Percentiles rank a stretch among this genome's conserved stretches.
Conservation (phyloP, 2,888 invertebrate genomes). For the Sesia apiformis region DNA sequence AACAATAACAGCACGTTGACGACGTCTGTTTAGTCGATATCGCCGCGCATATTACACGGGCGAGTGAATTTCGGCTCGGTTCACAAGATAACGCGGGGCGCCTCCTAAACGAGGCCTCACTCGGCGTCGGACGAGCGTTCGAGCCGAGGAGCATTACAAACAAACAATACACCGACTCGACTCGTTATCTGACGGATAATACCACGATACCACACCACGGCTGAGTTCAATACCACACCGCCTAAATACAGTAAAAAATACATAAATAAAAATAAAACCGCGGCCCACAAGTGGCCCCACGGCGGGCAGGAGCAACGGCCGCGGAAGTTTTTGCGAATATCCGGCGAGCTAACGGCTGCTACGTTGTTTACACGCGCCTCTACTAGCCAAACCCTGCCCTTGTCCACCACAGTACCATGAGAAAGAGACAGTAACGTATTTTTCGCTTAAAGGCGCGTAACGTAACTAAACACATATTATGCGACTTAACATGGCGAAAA, state of each 20-base stretch:
- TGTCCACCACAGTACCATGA: not conserved
- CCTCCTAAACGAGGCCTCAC: conserved; percentile 61
- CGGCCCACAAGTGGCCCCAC: conserved; percentile 36
- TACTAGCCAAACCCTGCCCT: conserved; percentile 7
- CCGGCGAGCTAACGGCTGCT: conserved; percentile 27
- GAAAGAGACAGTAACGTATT: not conserved
- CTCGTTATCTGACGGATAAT: conserved; percentile 41
- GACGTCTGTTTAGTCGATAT: conserved; percentile 25
- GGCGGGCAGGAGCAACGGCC: conserved; percentile 40
- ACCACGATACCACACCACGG: conserved; percentile 13
- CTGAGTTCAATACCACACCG: conserved; percentile 39
- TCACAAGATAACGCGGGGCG: conserved; percentile 54
- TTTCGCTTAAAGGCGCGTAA: too few species aligned
- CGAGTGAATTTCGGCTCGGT: conserved; percentile 50
- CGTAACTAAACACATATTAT: too few species aligned
- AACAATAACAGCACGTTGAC: not conserved
- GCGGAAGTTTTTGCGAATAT: conserved; percentile 47
- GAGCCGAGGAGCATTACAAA: conserved; percentile 42
- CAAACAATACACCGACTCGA: conserved; percentile 41
- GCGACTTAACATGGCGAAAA: too few species aligned
- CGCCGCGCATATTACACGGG: conserved; percentile 45
- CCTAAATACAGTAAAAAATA: conserved; percentile 28
- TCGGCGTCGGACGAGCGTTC: conserved; percentile 18
- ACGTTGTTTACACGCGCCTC: conserved; percentile 17
- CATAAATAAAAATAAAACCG: conserved; percentile 34